Evolutionary conservation across 2,113 vertebrate species (phyloP), one percentile per base, ranked within the genome.

Genomic region (Symphodus melops): DNA sequence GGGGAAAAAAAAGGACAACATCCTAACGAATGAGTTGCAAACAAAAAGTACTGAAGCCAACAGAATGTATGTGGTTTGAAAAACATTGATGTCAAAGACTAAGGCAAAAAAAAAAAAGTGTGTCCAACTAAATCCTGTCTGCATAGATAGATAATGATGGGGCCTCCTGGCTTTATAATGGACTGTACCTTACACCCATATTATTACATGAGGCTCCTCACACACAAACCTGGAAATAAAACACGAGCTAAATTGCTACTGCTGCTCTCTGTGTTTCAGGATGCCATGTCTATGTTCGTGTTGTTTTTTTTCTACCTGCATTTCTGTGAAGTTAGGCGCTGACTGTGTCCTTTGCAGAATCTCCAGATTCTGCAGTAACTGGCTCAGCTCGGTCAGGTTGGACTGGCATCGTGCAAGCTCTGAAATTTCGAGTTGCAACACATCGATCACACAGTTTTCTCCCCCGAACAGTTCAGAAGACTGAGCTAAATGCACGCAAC

Each of bases 281-380:
- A 5, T 49, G 21, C 51, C 14, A n/a, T 25, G 44, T 67, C 4
- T 51, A 55, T 77, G 7, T 52, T 36, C 36, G 20, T 41, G 48
- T 44, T 33, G n/a, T 57, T 33, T 37, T 11, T 68, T 42, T 28
- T 83, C 84, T 73, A 92, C 86, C 93, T 92, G 82, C 87, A 90
- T 85, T 73, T 99, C 97, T 81, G 95, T 97, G 92, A 99, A 99
- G 89, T 97, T 99, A 55, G 98, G 98, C 1, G 96, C 98, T 49
- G 98, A 99, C 86, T 99, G 98, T 59, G 98, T 99, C 92, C 98
- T 97, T 83, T 99, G 98, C 39, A 99, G 93, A 83, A 99, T 98
- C 94, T 99, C 98, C 92, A 99, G 92, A 91, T 96, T 99, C 91
- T 99, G 96, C 86, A 99, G 92, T 75, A 99, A 94, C 86, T 95